Conservation (phyloP, 1,140 invertebrate species). For the Cyphomyrmex costatus region DNA sequence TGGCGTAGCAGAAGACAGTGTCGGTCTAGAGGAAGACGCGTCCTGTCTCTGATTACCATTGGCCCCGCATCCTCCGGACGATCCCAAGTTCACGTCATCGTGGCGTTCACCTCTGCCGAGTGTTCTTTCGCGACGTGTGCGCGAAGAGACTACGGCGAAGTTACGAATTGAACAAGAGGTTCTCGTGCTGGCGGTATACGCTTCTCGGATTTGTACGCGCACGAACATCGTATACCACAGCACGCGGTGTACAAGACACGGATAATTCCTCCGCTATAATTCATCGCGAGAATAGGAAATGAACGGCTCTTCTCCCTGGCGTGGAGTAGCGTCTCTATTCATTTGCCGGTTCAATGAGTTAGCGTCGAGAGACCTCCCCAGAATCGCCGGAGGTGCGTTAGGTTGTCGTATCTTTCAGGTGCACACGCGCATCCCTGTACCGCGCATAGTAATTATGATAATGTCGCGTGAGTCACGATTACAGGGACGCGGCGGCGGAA, state of each 20-base stretch:
- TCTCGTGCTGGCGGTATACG: conserved; percentile 3
- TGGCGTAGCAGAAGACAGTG: conserved; percentile 36
- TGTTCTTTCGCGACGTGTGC: conserved; percentile 6
- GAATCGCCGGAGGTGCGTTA: conserved; percentile 51
- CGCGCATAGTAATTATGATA: conserved; percentile 68
- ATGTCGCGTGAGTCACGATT: conserved; percentile 60
- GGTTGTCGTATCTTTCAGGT: conserved; percentile 53
- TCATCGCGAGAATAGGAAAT: conserved; percentile 57
- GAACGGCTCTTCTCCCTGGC: conserved; percentile 24
- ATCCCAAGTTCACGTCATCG: conserved; percentile 56
- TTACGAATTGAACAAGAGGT: conserved; percentile 12
- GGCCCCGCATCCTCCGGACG: conserved; percentile 43
- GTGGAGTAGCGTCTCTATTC: conserved; percentile 51
- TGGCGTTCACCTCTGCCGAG: conserved; percentile 60
- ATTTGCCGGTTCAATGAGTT: conserved; percentile 60
- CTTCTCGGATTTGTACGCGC: conserved; percentile 32
- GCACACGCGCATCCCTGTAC: conserved; percentile 29
- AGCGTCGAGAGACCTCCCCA: conserved; percentile 38
- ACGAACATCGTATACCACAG: neutral
- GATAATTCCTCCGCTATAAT: conserved; percentile 41
- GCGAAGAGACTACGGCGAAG: conserved; percentile 8
- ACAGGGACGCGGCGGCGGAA: conserved; percentile 46
- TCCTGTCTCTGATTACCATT: conserved; percentile 75
- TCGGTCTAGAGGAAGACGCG: conserved; percentile 64
- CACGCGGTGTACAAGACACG: conserved; percentile 5